Evolutionary conservation across 2,797 vertebrate genomes (phyloP).

Genomic region (Thaleichthys pacificus): DNA sequence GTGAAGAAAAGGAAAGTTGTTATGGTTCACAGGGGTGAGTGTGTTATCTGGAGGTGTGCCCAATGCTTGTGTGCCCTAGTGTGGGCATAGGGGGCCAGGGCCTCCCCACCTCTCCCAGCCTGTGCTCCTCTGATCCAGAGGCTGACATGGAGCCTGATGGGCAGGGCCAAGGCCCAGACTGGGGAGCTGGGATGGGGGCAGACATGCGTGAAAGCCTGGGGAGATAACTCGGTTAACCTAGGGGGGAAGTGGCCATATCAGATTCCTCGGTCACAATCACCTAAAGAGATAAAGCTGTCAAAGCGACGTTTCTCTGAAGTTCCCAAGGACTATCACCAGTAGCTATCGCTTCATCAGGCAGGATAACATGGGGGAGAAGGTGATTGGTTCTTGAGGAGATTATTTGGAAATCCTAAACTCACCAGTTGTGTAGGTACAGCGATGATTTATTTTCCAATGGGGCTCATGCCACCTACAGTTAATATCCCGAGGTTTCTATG

Average conservation of each 20-base stretch:
- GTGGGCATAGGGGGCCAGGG: background rate
- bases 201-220: conserved; percentile 72
- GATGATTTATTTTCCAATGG: background rate
- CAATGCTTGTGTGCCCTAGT: conserved; percentile 13
- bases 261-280: conserved; percentile 62
- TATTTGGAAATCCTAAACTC: conserved; percentile 19
- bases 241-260: conserved; percentile 61
- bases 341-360: conserved; percentile 53
- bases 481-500: conserved; percentile 31
- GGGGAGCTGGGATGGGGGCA: conserved; percentile 62
- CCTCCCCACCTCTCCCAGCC: background rate
- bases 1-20: conserved; percentile 37
- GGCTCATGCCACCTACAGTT: conserved; percentile 28
- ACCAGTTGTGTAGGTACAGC: conserved; percentile 11
- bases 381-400: conserved; percentile 27
- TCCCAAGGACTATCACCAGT: conserved; percentile 48
- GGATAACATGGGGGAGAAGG: conserved; percentile 44
- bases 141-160: conserved; percentile 40
- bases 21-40: conserved; percentile 15
- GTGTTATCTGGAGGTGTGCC: conserved; percentile 33
- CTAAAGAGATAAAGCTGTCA: conserved; percentile 67
- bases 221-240: conserved; percentile 69
- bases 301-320: conserved; percentile 62
- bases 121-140: conserved; percentile 28
- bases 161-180: conserved; percentile 38